phyloP scores from a whole-genome alignment of 2,113 vertebrate genomes.

The Amphilophus citrinellus region DNA sequence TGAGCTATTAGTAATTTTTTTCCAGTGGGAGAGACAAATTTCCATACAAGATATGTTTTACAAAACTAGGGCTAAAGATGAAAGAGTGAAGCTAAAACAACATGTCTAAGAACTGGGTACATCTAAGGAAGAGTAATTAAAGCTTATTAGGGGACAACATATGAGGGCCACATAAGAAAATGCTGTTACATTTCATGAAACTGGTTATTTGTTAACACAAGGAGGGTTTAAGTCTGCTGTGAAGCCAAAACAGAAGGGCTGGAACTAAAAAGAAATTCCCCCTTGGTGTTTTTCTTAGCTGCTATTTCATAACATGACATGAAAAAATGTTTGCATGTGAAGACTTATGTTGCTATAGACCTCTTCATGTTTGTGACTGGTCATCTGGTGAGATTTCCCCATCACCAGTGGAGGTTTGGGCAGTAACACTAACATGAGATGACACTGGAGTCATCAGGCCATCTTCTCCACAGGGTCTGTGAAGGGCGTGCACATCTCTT shows the following conservation, averaged over 20 bases:
- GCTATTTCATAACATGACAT: neutral
- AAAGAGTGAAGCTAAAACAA: neutral
- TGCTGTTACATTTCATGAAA: neutral
- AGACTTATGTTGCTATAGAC: neutral
- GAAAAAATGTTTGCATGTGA: neutral
- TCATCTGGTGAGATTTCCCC: neutral
- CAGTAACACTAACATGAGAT: slow-evolving; percentile 29
- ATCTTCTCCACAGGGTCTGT: neutral
- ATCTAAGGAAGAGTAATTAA: neutral
- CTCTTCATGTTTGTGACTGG: neutral
- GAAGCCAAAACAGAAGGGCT: neutral
- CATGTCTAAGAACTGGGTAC: neutral
- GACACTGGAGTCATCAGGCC: slow-evolving; percentile 1
- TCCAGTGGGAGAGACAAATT: too few species aligned
- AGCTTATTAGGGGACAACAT: neutral
- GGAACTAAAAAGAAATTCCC: neutral
- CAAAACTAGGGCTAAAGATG: neutral
- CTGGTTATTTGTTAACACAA: neutral
- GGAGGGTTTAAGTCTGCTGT: neutral
- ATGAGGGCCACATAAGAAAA: neutral
- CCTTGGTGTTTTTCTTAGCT: neutral
- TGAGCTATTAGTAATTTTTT: too few species aligned
- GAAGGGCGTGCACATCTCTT: neutral
- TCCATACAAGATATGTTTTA: neutral
- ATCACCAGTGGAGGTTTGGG: neutral